Conservation (phyloP, 2,797 vertebrate species). For the Hypotaenidia okinawae region DNA sequence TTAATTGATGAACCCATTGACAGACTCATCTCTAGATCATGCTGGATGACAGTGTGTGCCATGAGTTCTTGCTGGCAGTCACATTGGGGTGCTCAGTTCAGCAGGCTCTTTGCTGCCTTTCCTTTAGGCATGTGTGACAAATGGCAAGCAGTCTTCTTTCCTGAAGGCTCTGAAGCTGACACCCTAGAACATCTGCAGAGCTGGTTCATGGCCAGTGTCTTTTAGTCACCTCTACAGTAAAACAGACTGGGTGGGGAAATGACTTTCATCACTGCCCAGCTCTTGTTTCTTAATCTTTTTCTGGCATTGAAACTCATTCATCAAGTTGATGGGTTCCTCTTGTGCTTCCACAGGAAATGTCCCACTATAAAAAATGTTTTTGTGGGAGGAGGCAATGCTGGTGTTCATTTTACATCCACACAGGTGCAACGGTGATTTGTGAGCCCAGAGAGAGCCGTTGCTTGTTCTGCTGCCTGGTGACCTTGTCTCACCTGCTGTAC, state of each 20-base stretch:
- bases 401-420: background rate
- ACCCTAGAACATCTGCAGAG: background rate
- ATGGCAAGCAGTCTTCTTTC: background rate
- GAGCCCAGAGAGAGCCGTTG: background rate
- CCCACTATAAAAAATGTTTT: background rate
- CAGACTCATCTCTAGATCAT: background rate
- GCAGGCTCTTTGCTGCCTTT: background rate
- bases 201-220: background rate
- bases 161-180: background rate
- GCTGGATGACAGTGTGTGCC: background rate
- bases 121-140: background rate
- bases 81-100: background rate
- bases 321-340: background rate
- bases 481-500: background rate
- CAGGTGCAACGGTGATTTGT: fast-evolving
- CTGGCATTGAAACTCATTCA: background rate
- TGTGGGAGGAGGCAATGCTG: background rate
- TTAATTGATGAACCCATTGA: background rate
- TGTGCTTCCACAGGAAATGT: background rate
- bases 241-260: background rate
- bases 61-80: background rate
- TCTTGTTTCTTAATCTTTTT: background rate
- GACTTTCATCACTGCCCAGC: background rate
- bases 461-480: background rate
- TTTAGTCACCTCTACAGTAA: background rate